Conservation (phyloP, 2,888 invertebrate species). For the Dasypogon diadema region DNA sequence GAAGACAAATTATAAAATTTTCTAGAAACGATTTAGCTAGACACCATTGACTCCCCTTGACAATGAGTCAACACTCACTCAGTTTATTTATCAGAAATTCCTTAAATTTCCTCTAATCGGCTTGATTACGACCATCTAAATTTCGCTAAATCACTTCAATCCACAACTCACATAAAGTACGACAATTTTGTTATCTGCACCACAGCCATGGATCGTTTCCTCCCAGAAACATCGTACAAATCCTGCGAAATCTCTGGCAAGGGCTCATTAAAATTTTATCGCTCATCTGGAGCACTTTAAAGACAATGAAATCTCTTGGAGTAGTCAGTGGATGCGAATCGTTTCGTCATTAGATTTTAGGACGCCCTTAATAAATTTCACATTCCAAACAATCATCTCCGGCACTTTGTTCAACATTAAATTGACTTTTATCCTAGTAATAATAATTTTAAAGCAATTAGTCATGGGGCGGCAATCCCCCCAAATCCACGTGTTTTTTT, state of each 20-base stretch:
- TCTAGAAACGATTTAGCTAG: no score
- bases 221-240: no score
- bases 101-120: no score
- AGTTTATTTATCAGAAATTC: no score
- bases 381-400: slow-evolving; percentile 4
- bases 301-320: slow-evolving; percentile 22
- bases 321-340: background rate
- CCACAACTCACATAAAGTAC: no score
- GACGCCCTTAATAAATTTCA: slow-evolving; percentile 21
- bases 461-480: slow-evolving; percentile 2
- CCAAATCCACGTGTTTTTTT: background rate
- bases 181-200: no score
- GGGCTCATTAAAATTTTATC: slow-evolving; percentile 42
- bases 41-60: no score
- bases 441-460: slow-evolving; percentile 39
- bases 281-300: slow-evolving; percentile 22
- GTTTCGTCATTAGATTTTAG: slow-evolving; percentile 26
- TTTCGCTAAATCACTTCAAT: no score
- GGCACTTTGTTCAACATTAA: slow-evolving; percentile 12
- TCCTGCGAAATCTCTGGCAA: slow-evolving; percentile 11
- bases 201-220: no score
- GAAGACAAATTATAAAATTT: no score
- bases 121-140: no score
- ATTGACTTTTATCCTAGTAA: slow-evolving; percentile 24
- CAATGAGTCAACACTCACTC: no score